Conservation (phyloP, 2,113 vertebrate genomes). For the Hyla sarda region DNA sequence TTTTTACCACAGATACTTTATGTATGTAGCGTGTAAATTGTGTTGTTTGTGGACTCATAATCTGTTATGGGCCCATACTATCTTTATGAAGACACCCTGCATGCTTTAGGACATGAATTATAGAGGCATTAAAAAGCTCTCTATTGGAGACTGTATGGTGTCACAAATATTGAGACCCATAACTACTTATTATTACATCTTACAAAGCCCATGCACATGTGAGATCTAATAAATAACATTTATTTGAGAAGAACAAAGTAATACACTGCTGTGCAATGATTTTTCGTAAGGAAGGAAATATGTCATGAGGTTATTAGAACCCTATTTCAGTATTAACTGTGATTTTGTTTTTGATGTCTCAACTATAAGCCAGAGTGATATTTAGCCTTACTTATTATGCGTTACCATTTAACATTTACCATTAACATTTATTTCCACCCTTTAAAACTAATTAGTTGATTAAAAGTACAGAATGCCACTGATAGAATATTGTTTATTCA, state of each 20-base stretch:
- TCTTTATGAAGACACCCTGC: too few species aligned
- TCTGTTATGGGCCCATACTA: not conserved
- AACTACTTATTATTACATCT: not conserved
- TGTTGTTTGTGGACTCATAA: too few species aligned
- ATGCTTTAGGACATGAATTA: too few species aligned
- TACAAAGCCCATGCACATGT: not conserved
- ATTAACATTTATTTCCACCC: conserved; percentile 73
- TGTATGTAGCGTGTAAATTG: too few species aligned
- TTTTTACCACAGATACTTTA: too few species aligned
- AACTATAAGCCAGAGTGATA: conserved; percentile 68
- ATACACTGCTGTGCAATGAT: not conserved
- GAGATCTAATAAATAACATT: not conserved
- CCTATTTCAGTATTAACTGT: conserved; percentile 69
- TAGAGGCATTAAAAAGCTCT: not conserved
- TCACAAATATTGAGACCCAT: not conserved
- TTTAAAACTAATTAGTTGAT: conserved; percentile 76
- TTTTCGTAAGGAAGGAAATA: conserved; percentile 55
- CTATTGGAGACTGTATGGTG: not conserved
- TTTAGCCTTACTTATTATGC: conserved; percentile 77
- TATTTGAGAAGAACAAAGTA: conserved; percentile 17
- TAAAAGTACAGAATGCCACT: conserved; percentile 66
- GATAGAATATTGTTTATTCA: conserved; percentile 67
- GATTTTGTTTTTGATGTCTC: conserved; percentile 71
- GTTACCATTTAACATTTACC: conserved; percentile 71
- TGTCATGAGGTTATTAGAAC: conserved; percentile 71